These are phyloP conservation scores for Cryptotis parvus DNA, from an alignment of 2,113 vertebrate species.

Conservation along the genomic window DNA sequence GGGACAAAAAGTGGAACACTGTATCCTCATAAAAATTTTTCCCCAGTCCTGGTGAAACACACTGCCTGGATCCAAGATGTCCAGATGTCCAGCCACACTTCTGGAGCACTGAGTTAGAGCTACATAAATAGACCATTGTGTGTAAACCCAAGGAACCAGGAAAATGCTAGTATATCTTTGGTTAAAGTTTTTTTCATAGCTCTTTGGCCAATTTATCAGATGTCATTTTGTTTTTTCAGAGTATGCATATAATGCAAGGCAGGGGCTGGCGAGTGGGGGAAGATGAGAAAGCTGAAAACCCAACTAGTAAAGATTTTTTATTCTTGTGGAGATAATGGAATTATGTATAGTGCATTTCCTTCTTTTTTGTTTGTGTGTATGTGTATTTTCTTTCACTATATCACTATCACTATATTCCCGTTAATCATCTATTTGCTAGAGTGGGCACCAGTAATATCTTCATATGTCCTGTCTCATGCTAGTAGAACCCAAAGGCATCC, in stretches of 20 bases:
- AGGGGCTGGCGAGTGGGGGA: not conserved
- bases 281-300: not conserved
- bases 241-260: not conserved
- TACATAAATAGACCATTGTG: not conserved
- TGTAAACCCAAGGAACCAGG: constrained; percentile 64
- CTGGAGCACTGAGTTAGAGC: not conserved
- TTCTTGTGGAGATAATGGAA: constrained; percentile 33
- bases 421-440: no score
- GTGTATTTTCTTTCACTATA: no score
- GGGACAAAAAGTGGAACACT: not conserved
- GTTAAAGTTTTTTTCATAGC: constrained; percentile 38
- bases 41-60: not conserved
- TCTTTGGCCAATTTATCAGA: constrained; percentile 45
- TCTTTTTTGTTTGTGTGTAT: constrained; percentile 27
- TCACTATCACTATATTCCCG: no score
- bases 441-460: no score
- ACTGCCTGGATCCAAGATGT: not conserved
- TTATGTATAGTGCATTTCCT: not conserved
- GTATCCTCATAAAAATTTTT: not conserved
- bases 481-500: no score
- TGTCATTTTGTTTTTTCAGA: constrained; percentile 15
- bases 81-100: constrained; percentile 50
- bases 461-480: no score
- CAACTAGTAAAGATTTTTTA: not conserved
- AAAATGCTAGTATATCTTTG: constrained; percentile 70